Percentiles rank a stretch among this genome's conserved stretches.
Evolutionary conservation across 2,113 vertebrate species (phyloP).

Genomic region (Phaethon lepturus): DNA sequence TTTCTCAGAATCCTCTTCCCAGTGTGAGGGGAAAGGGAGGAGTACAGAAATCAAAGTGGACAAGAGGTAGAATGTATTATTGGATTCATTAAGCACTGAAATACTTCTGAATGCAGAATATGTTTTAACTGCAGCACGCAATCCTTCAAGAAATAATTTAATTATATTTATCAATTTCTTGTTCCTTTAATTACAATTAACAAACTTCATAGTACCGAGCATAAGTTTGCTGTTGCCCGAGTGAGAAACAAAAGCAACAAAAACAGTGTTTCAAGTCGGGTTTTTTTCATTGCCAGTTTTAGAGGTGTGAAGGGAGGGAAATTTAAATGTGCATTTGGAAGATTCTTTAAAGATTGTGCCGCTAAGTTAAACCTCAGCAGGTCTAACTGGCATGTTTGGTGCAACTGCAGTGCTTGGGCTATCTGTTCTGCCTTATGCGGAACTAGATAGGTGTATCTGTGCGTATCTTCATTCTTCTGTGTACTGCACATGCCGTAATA

Average conservation of each 20-base stretch:
- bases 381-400: background rate
- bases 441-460: accelerated
- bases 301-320: background rate
- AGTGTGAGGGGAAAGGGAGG: background rate
- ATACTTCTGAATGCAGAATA: background rate
- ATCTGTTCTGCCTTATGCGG: background rate
- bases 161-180: background rate
- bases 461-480: accelerated
- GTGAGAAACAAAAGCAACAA: background rate
- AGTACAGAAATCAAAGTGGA: background rate
- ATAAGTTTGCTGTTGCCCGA: background rate
- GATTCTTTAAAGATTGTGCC: background rate
- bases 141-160: background rate
- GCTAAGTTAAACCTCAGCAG: background rate
- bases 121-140: background rate
- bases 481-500: background rate
- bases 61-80: background rate
- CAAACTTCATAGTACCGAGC: background rate
- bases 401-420: background rate
- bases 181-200: background rate
- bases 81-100: background rate
- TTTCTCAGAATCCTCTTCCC: background rate
- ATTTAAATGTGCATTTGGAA: background rate
- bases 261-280: background rate
- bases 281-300: background rate